Percentiles rank a stretch among this genome's conserved stretches.
phyloP scores from a whole-genome alignment of 2,113 vertebrate genomes.

The Pycnonotus jocosus region DNA sequence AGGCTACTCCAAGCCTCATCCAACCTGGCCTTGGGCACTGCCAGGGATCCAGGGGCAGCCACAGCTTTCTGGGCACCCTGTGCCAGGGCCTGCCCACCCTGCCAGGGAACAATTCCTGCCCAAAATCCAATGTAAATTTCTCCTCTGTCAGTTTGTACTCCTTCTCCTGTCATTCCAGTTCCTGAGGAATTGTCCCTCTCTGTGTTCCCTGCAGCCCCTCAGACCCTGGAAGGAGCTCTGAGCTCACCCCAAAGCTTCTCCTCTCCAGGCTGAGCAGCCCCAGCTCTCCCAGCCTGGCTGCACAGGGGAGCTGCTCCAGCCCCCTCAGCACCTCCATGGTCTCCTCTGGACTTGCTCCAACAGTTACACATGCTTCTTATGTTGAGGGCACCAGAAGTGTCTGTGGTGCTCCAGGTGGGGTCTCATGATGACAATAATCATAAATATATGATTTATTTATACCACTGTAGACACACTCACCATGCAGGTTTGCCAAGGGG shows the following conservation, averaged over 20 bases:
- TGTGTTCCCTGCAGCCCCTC: neutral
- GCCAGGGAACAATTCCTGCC: too few relatives aligned
- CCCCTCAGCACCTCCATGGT: fast-evolving
- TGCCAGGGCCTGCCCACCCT: too few relatives aligned
- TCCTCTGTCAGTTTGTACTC: too few relatives aligned
- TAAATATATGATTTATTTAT: neutral
- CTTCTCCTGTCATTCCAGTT: too few relatives aligned
- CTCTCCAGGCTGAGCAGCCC: neutral
- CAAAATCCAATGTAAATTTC: too few relatives aligned
- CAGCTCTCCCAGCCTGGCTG: neutral
- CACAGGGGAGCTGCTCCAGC: neutral
- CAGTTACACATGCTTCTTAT: neutral
- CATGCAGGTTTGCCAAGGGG: fast-evolving
- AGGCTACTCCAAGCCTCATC: neutral
- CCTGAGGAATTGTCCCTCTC: too few relatives aligned
- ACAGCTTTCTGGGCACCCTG: too few relatives aligned
- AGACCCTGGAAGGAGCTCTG: neutral
- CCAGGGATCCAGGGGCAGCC: too few relatives aligned
- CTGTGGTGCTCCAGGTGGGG: fast-evolving
- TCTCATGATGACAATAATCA: neutral
- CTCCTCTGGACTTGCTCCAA: neutral
- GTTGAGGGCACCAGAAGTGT: neutral
- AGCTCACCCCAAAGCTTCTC: neutral
- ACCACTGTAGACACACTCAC: neutral
- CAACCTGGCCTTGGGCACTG: neutral